Evolutionary conservation across 2,888 invertebrate species (phyloP), one percentile per base, ranked within the genome.

Genomic region (Eupithecia subfuscata): DNA sequence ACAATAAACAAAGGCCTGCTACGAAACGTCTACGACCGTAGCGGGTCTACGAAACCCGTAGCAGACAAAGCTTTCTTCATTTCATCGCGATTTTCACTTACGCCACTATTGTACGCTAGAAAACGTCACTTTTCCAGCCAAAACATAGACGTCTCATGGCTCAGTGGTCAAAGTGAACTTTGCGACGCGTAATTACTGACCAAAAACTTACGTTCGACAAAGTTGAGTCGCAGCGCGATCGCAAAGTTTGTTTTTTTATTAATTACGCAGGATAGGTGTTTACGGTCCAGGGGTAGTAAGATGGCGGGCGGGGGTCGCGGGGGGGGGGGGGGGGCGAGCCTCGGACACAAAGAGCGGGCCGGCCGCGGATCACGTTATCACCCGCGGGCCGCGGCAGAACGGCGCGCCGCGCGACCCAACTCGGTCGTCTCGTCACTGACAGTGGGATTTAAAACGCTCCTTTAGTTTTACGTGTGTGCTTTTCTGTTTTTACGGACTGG

Each of bases 301-400:
- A 87, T 85, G 81, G 75, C 85, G 87, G 84, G 86, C 91, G 84
- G 76, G 78, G 79, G 82, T 79, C 79, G 79, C 69, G 82, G 79
- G 37, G 78, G 79, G 82, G 80, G 79, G 79, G 69, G 82, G 79
- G 37, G 90, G 91, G 89, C 90, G 84, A 89, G 86, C 88, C 86
- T 95, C 95, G 95, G 95, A 92, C 95, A 92, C 93, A 94, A 93
- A 93, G 93, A 91, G 93, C 90, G 88, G 90, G 91, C 92, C 90
- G 90, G 88, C 89, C 91, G 92, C 74, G 77, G 92, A n/a, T 37
- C 34, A n/a, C 40, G 65, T 67, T 67, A 67, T 67, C 65, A 67
- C 65, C n/a, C 65, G 91, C 92, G 90, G 90, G 88, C 89, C 91
- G 92, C 74, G 77, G 92, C 89, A 90, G 92, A 65, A 65, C 89